phyloP scores from a whole-genome alignment of 2,113 vertebrate species.

The Melierax canorus region DNA sequence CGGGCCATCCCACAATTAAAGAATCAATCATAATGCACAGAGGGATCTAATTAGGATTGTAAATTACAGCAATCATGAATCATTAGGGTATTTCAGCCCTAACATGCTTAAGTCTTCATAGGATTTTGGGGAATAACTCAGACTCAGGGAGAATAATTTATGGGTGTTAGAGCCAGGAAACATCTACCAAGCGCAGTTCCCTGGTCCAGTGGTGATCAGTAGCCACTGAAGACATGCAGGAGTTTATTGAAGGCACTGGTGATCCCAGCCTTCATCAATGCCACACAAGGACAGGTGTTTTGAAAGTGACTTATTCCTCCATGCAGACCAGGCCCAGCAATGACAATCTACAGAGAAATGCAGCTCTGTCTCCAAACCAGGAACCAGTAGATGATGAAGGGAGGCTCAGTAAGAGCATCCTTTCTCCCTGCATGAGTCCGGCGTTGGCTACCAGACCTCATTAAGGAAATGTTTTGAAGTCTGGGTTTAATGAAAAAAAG shows the following conservation, averaged over 20 bases:
- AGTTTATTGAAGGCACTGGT: not conserved
- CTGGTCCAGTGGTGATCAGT: not conserved
- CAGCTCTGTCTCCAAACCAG: not conserved
- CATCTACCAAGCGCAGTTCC: not conserved
- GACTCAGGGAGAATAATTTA: not conserved
- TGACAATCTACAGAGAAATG: not conserved
- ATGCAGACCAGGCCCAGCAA: not conserved
- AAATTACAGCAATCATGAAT: not conserved
- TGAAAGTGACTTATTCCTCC: not conserved
- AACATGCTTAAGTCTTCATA: not conserved
- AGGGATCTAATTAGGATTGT: not conserved
- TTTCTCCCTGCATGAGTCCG: not conserved
- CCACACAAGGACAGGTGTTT: not conserved
- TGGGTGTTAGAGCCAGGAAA: not conserved
- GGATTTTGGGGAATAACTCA: not conserved
- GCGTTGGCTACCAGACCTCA: not conserved
- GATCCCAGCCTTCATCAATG: not conserved
- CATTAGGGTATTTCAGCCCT: not conserved
- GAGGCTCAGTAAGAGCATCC: not conserved
- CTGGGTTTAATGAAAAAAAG: no score
- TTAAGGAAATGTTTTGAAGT: no score
- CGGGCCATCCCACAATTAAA: not conserved
- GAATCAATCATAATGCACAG: not conserved
- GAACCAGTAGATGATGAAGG: rapidly evolving
- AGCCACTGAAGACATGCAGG: not conserved